Conservation (phyloP, 1,140 invertebrate species). For the Diachasmimorpha longicaudata region DNA sequence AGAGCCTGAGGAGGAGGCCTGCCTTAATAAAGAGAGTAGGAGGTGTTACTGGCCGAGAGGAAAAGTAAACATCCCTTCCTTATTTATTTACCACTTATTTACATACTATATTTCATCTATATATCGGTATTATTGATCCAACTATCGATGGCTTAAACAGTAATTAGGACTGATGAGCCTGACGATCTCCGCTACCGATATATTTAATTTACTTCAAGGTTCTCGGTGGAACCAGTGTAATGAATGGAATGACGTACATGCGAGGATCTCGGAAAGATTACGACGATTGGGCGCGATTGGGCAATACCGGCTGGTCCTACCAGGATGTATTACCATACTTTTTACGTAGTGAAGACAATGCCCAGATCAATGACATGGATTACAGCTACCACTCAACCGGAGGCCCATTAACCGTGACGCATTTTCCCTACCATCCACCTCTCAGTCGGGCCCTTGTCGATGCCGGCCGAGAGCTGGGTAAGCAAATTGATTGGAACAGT, state of each 20-base stretch:
- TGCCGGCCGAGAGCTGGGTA: conserved; percentile 80
- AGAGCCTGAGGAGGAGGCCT: conserved; percentile 84
- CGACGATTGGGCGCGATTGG: conserved; percentile 86
- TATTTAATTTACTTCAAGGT: conserved; percentile 67
- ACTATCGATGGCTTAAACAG: no score
- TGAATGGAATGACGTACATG: conserved; percentile 98
- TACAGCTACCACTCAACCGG: conserved; percentile 78
- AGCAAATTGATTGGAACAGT: conserved; percentile 16
- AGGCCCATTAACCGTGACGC: conserved; percentile 78
- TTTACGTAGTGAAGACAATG: conserved; percentile 85
- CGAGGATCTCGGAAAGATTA: conserved; percentile 90
- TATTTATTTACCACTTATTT: no score
- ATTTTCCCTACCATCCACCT: conserved; percentile 86
- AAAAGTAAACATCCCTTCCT: conserved; percentile 65
- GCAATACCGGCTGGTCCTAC: conserved; percentile 90
- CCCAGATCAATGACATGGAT: conserved; percentile 76
- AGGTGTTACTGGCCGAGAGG: conserved; percentile 84
- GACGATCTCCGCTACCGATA: no score
- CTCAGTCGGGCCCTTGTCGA: conserved; percentile 83
- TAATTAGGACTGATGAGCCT: no score
- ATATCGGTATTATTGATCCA: no score
- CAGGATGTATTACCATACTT: conserved; percentile 88
- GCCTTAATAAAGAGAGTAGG: conserved; percentile 75
- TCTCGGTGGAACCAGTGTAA: conserved; percentile 88
- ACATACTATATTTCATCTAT: no score